Evolutionary conservation across 2,113 vertebrate species (phyloP).

Genomic region (Euleptes europaea): DNA sequence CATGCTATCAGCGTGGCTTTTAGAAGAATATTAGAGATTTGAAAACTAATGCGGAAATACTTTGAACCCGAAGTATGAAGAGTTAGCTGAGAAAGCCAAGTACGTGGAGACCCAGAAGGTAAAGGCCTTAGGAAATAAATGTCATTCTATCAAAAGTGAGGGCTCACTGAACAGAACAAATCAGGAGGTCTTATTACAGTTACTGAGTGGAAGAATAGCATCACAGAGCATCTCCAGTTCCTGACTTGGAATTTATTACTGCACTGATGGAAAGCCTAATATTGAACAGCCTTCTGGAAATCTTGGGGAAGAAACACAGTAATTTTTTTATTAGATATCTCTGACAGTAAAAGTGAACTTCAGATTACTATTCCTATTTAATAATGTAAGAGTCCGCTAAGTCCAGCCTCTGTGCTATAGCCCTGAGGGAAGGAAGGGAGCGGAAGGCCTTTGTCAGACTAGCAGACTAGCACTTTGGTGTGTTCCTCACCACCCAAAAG

Average conservation of each 20-base stretch:
- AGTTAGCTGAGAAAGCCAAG: not conserved
- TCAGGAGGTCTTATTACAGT: not conserved
- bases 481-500: too few species aligned
- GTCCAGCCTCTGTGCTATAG: not conserved
- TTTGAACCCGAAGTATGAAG: not conserved
- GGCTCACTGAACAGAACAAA: not conserved
- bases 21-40: slow-evolving; percentile 8
- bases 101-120: accelerated
- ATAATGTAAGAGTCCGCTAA: not conserved
- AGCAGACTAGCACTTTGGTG: too few species aligned
- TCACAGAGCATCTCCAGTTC: accelerated
- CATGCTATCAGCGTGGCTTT: accelerated
- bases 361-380: not conserved
- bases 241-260: not conserved
- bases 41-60: not conserved
- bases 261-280: slow-evolving; percentile 20
- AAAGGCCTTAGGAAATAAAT: not conserved
- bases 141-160: slow-evolving; percentile 22
- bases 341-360: not conserved
- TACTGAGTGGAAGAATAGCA: not conserved
- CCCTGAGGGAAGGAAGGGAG: not conserved
- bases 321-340: not conserved
- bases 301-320: not conserved
- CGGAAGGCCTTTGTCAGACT: not conserved
- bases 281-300: not conserved